These are phyloP conservation scores for Arrhamphus sclerolepis DNA, from an alignment of 2,797 vertebrate species.

Conservation along the genomic window DNA sequence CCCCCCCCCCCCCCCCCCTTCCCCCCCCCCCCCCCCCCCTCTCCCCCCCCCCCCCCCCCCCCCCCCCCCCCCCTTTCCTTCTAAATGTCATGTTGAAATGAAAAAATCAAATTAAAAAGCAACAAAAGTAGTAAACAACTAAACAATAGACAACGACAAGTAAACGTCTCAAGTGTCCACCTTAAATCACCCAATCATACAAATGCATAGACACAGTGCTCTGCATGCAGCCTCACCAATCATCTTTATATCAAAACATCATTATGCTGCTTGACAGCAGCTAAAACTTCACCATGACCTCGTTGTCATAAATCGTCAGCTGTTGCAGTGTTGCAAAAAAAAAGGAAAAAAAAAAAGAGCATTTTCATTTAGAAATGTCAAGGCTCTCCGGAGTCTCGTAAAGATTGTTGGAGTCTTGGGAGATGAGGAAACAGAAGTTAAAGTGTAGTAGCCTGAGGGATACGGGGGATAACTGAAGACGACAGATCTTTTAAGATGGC, in stretches of 20 bases:
- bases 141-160: constrained; percentile 75
- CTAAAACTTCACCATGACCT: constrained; percentile 86
- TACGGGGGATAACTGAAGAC: constrained; percentile 34
- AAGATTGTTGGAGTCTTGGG: constrained; percentile 75
- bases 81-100: constrained; percentile 64
- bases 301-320: constrained; percentile 91
- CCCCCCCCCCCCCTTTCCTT: too few relatives aligned
- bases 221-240: constrained; percentile 86
- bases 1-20: too few relatives aligned
- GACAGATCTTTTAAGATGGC: constrained; percentile 35
- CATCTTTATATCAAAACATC: constrained; percentile 94
- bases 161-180: constrained; percentile 69
- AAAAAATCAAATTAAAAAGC: constrained; percentile 37
- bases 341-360: constrained; percentile 89
- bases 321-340: constrained; percentile 87
- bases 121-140: constrained; percentile 63
- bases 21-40: too few relatives aligned
- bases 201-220: constrained; percentile 37
- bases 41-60: too few relatives aligned
- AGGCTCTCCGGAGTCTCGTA: constrained; percentile 86
- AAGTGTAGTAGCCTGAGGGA: constrained; percentile 43
- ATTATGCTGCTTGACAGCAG: constrained; percentile 93
- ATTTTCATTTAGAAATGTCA: constrained; percentile 94
- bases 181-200: constrained; percentile 68
- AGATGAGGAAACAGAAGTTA: constrained; percentile 52